Base-by-base conservation (phyloP, 2,113 vertebrate species). In the Ceyx margarethae region DNA sequence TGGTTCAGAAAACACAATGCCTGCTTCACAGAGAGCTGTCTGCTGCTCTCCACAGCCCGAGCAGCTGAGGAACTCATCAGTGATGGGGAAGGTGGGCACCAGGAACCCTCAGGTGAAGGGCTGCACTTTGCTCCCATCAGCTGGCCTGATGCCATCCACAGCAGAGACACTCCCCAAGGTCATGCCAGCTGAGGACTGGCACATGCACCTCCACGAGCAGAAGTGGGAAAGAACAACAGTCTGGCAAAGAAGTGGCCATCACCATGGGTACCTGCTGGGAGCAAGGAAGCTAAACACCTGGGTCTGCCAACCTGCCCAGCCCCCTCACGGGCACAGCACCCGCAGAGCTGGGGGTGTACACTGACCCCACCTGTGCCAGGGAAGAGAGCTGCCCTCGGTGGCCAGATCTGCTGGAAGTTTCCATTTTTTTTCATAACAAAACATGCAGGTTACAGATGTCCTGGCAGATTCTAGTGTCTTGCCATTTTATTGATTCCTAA, bases 391-490 rank as follows among this genome's bases (percentile, higher is more conserved):
- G 93, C 84, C 78, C 68, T 84, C 81, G 62, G 19, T 94, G 94
- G 95, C 94, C 86, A 93, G 53, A 85, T 75, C 88, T 85, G 69
- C 67, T 86, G 60, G 64, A 87, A 86, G 53, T 42, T 83, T 92
- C 75, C 17, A 3, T 65, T 92, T 92, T 92, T 92, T 77, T 85
- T 79, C 64, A 62, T 93, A 91, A 92, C 56, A 93, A 93, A 83
- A 64, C 81, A 80, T 85, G 87, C 75, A 69, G 60, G 35, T 88
- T 91, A 95, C 89, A 89, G 93, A 96, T 93, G 85, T 33, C 84
- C 77, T 94, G 82, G 67, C 87, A 93, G 64, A 95, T 91, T 95
- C 94, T 67, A 84, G 89, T 85, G 58, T 96, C 92, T 89, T 93
- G 64, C 54, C 54, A n/a, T 56, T 56, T 56, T n/a, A 31, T 7